A percentile compares a stretch with the other conserved stretches of the same genome.
Evolutionary conservation across 1,140 invertebrate genomes (phyloP).

Genomic region (Archivesica marissinica): DNA sequence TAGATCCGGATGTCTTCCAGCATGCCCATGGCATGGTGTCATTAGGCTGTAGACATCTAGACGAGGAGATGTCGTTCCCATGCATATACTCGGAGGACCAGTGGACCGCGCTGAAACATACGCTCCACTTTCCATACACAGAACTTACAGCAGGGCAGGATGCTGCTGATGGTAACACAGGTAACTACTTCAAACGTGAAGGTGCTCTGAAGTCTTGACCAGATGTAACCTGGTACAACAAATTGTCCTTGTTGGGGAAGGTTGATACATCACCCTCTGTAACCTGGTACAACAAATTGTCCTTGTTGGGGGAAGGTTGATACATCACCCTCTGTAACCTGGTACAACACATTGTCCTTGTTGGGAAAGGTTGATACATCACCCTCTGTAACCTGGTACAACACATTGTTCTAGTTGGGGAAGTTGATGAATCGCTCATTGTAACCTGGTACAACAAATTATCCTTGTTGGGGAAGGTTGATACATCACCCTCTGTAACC

Average conservation of each 20-base stretch:
- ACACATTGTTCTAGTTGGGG: not conserved
- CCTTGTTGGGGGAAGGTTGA: not conserved
- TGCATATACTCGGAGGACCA: not conserved
- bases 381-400: too few species aligned
- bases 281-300: too few species aligned
- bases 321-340: too few species aligned
- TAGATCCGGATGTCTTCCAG: constrained; percentile 1
- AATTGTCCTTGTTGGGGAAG: not conserved
- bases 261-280: not conserved
- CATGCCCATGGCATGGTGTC: not conserved
- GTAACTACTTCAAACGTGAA: not conserved
- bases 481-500: too few species aligned
- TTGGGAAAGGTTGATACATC: too few species aligned
- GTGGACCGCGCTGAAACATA: constrained; percentile 5
- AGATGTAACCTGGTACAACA: not conserved
- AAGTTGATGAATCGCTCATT: not conserved
- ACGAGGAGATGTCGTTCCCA: constrained; percentile 6
- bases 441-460: too few species aligned
- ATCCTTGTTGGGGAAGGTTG: too few species aligned
- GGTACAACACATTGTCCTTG: too few species aligned
- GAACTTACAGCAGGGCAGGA: not conserved
- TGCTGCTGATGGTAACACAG: not conserved
- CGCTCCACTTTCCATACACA: constrained; percentile 31
- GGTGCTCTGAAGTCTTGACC: not conserved
- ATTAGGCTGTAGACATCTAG: constrained; percentile 15